Evolutionary conservation across 2,888 invertebrate species (phyloP).

Genomic region (Tortricodes alternella): DNA sequence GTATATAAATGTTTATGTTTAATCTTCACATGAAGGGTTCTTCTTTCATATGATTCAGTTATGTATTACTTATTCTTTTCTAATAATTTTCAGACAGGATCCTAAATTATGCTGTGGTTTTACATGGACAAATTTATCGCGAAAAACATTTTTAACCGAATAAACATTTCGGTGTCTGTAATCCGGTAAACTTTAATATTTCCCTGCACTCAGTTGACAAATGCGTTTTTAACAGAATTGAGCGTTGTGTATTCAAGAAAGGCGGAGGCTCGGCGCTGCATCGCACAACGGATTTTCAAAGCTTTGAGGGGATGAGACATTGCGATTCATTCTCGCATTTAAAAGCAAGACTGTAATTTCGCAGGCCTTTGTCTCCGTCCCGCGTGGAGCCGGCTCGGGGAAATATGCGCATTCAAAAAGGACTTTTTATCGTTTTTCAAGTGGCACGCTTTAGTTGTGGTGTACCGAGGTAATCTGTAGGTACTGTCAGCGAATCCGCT

Average conservation of each 20-base stretch:
- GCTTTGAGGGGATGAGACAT: constrained; percentile 78
- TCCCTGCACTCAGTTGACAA: constrained; percentile 13
- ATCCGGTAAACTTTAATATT: no score
- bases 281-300: constrained; percentile 62
- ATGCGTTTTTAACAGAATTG: constrained; percentile 41
- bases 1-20: no score
- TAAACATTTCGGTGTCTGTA: no score
- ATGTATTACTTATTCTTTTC: no score
- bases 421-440: constrained; percentile 76
- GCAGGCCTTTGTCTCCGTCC: constrained; percentile 74
- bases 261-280: constrained; percentile 47
- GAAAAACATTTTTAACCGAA: no score
- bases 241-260: constrained; percentile 56
- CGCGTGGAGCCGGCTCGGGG: constrained; percentile 57
- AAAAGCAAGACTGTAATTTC: constrained; percentile 81
- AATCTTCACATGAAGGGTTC: no score
- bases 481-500: constrained; percentile 1
- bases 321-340: constrained; percentile 80
- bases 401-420: constrained; percentile 79
- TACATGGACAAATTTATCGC: no score
- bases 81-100: no score
- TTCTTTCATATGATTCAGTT: no score
- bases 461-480: constrained; percentile 20
- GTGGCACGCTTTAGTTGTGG: constrained; percentile 46
- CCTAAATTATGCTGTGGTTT: no score